These are phyloP conservation scores for Cydia strobilella DNA, from an alignment of 1,140 invertebrate species.

Conservation along the genomic window DNA sequence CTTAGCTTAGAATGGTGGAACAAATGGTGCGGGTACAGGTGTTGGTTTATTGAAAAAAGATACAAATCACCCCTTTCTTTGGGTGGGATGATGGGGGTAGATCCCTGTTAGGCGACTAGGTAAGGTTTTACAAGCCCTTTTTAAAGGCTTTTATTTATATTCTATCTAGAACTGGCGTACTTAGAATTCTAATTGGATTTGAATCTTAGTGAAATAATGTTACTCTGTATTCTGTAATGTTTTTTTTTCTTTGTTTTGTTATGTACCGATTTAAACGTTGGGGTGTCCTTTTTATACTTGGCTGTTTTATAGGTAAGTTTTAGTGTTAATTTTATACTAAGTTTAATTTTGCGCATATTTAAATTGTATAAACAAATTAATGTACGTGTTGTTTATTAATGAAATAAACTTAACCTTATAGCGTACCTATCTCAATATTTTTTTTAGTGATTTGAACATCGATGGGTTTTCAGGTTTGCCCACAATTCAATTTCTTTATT, in stretches of 20 bases:
- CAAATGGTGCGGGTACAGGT: slow-evolving; percentile 68
- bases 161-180: not conserved
- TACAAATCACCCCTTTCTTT: slow-evolving; percentile 68
- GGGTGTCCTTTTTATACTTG: not conserved
- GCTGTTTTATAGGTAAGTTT: too few species aligned
- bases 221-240: too few species aligned
- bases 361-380: too few species aligned
- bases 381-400: too few species aligned
- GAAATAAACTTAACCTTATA: too few species aligned
- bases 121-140: slow-evolving; percentile 10
- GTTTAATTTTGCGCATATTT: too few species aligned
- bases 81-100: slow-evolving; percentile 55
- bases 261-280: not conserved
- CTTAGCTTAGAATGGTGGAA: slow-evolving; percentile 63
- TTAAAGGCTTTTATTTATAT: not conserved
- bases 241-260: too few species aligned
- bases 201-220: not conserved
- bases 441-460: too few species aligned
- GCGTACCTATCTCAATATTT: too few species aligned
- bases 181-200: not conserved
- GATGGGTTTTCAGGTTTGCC: too few species aligned
- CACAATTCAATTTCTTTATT: too few species aligned
- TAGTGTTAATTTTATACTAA: too few species aligned
- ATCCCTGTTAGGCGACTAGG: slow-evolving; percentile 40
- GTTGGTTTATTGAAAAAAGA: slow-evolving; percentile 77